Evolutionary conservation across 2,797 vertebrate genomes (phyloP).

Genomic region (Pipistrellus pygmaeus): DNA sequence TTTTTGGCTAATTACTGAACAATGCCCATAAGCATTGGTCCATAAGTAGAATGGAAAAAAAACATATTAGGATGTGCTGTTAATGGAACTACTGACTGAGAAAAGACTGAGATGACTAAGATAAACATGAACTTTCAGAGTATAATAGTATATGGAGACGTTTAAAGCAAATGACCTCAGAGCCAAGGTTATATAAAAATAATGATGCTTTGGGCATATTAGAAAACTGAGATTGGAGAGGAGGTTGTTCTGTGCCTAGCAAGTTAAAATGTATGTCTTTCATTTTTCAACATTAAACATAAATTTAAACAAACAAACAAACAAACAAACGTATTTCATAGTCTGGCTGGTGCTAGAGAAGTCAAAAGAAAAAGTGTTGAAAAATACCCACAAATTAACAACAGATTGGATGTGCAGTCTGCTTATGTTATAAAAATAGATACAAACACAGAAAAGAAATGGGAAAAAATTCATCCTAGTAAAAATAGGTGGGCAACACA

Average conservation of each 20-base stretch:
- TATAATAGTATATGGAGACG: background rate
- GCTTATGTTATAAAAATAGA: conserved; percentile 24
- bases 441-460: conserved; percentile 17
- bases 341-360: background rate
- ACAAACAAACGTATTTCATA: background rate
- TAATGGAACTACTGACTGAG: background rate
- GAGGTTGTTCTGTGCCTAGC: background rate
- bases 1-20: conserved; percentile 1
- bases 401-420: background rate
- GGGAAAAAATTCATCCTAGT: background rate
- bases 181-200: background rate
- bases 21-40: background rate
- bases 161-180: conserved; percentile 20
- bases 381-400: background rate
- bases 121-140: background rate
- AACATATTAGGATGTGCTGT: background rate
- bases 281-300: no score
- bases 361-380: background rate
- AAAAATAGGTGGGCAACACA: background rate
- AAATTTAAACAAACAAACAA: no score
- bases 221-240: background rate
- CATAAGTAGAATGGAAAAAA: background rate
- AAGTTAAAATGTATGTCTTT: conserved; percentile 4
- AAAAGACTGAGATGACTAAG: background rate
- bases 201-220: conserved; percentile 1